Conservation (phyloP, 2,113 vertebrate genomes). For the Kryptolebias marmoratus region DNA sequence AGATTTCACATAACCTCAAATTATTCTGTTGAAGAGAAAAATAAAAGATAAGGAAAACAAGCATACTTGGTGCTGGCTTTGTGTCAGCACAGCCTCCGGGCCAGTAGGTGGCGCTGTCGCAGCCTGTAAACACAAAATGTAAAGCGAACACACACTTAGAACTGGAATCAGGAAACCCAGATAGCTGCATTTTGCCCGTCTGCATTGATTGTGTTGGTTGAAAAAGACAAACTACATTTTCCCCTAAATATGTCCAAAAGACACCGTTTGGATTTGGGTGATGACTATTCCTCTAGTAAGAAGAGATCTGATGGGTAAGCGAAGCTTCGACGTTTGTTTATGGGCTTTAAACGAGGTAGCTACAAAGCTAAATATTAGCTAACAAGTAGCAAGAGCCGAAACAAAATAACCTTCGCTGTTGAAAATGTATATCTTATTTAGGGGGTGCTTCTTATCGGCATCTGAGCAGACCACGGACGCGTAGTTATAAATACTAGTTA, state of each 20-base stretch:
- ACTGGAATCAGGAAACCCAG: conserved; percentile 50
- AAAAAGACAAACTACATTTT: conserved; percentile 1
- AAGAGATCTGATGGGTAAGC: conserved; percentile 92
- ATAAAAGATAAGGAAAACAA: background rate
- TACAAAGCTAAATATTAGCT: conserved; percentile 34
- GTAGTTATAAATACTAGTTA: accelerated
- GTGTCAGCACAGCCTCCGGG: background rate
- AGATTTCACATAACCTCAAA: too few relatives aligned
- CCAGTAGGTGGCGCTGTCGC: conserved; percentile 34
- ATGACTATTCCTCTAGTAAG: conserved; percentile 91
- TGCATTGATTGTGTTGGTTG: conserved; percentile 14
- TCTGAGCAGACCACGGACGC: accelerated
- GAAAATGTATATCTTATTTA: too few relatives aligned
- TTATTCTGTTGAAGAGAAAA: background rate
- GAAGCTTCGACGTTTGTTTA: background rate
- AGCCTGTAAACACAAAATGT: too few relatives aligned
- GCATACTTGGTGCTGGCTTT: too few relatives aligned
- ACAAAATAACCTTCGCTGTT: background rate
- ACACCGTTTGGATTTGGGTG: conserved; percentile 92
- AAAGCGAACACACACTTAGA: conserved; percentile 11
- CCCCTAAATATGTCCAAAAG: conserved; percentile 89
- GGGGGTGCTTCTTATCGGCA: accelerated
- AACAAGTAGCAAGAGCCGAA: conserved; percentile 8
- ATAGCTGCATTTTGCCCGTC: conserved; percentile 34
- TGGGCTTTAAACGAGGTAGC: conserved; percentile 3